Percentiles rank a stretch among this genome's conserved stretches.
These are phyloP conservation scores for Lucilia cuprina DNA, from an alignment of 1,140 invertebrate genomes.

Conservation along the genomic window DNA sequence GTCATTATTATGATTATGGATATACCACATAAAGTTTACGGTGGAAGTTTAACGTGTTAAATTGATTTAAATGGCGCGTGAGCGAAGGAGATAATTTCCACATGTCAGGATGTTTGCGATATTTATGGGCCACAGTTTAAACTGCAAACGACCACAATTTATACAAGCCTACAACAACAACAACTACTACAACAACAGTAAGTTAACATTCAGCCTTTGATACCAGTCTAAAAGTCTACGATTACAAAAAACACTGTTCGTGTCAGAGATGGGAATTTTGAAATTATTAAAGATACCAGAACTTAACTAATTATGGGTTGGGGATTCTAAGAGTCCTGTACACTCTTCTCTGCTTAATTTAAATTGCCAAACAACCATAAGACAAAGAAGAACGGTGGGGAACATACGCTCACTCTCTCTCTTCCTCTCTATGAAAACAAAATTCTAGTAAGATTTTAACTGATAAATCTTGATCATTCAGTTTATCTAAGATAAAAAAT, in stretches of 20 bases:
- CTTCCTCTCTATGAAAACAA: no score
- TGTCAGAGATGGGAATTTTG: background rate
- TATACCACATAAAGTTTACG: constrained; percentile 35
- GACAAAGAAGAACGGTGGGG: no score
- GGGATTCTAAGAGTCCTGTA: no score
- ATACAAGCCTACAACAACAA: constrained; percentile 3
- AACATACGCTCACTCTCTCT: no score
- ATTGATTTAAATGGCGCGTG: constrained; percentile 63
- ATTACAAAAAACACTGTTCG: constrained; percentile 4
- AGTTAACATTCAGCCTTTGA: background rate
- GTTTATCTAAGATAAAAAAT: no score
- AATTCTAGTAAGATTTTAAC: no score
- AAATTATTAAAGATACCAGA: background rate
- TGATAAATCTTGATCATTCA: no score
- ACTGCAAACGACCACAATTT: constrained; percentile 16
- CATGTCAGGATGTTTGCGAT: constrained; percentile 61
- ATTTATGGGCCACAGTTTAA: constrained; percentile 59
- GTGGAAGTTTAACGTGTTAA: constrained; percentile 58
- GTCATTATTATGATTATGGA: background rate
- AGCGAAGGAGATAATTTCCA: constrained; percentile 63
- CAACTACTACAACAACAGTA: background rate
- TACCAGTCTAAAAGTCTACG: background rate
- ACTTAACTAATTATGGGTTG: no score
- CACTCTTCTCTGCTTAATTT: no score
- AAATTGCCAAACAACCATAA: no score